These are phyloP conservation scores for Selenia dentaria DNA, from an alignment of 2,888 invertebrate species.

Conservation along the genomic window DNA sequence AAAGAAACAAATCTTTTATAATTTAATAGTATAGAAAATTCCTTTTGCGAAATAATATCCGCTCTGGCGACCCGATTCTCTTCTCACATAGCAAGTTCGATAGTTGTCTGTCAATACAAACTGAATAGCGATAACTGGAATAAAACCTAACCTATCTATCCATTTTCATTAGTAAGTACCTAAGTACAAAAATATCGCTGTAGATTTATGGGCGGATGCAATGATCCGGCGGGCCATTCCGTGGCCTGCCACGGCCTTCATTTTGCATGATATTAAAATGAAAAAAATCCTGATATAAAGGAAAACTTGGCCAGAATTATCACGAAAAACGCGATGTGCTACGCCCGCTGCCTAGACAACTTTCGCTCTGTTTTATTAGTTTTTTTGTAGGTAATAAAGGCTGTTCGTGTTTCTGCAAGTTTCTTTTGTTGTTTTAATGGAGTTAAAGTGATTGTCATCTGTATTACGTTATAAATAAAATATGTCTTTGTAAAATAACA, in stretches of 20 bases:
- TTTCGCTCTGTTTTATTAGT: constrained; percentile 43
- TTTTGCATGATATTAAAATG: constrained; percentile 76
- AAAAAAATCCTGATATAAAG: constrained; percentile 65
- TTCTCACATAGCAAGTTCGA: too few relatives aligned
- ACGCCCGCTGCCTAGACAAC: constrained; percentile 38
- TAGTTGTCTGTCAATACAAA: too few relatives aligned
- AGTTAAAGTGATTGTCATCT: constrained; percentile 4
- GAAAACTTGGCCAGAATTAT: constrained; percentile 67
- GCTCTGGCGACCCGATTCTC: too few relatives aligned
- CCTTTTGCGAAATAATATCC: too few relatives aligned
- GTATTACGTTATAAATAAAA: neutral
- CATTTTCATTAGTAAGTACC: too few relatives aligned
- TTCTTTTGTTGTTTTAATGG: constrained; percentile 26
- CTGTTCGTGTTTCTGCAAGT: constrained; percentile 11
- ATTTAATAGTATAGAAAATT: too few relatives aligned
- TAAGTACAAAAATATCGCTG: too few relatives aligned
- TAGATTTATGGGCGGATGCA: constrained; percentile 62
- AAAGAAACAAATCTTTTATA: too few relatives aligned
- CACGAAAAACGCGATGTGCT: constrained; percentile 62
- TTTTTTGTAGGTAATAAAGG: constrained; percentile 32
- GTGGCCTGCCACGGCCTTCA: constrained; percentile 57
- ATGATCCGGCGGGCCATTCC: constrained; percentile 62
- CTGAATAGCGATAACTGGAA: too few relatives aligned
- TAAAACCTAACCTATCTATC: too few relatives aligned
- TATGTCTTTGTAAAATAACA: too few relatives aligned